phyloP scores from a whole-genome alignment of 2,888 invertebrate species.

The Yponomeuta evonymella region DNA sequence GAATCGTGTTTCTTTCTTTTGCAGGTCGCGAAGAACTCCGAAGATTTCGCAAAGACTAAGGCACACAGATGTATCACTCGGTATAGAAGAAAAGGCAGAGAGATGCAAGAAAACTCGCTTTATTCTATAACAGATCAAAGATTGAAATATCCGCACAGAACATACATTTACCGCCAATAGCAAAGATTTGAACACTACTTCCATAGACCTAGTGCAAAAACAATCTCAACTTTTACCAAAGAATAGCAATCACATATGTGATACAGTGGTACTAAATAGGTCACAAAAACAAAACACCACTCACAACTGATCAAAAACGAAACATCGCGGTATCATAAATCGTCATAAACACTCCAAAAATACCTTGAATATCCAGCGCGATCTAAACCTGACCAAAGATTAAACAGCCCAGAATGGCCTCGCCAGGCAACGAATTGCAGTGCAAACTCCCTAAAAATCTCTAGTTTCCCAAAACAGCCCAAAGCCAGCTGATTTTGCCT shows the following conservation, averaged over 20 bases:
- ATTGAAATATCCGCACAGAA: not conserved
- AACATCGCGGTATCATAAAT: too few species aligned
- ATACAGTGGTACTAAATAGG: too few species aligned
- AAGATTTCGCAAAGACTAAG: not conserved
- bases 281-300: too few species aligned
- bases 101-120: not conserved
- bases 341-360: too few species aligned
- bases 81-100: not conserved
- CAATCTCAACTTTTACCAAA: not conserved
- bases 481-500: too few species aligned
- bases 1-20: constrained; percentile 53
- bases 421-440: too few species aligned
- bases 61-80: constrained; percentile 7
- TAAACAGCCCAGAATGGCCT: too few species aligned
- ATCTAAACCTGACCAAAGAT: too few species aligned
- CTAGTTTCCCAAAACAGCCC: too few species aligned
- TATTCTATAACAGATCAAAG: not conserved
- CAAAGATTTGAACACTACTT: not conserved
- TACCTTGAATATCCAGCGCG: too few species aligned
- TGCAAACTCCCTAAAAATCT: too few species aligned
- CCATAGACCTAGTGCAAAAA: not conserved
- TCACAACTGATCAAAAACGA: too few species aligned
- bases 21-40: constrained; percentile 37
- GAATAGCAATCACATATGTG: not conserved
- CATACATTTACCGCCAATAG: not conserved